phyloP scores from a whole-genome alignment of 2,113 vertebrate genomes.

The Bufo gargarizans region DNA sequence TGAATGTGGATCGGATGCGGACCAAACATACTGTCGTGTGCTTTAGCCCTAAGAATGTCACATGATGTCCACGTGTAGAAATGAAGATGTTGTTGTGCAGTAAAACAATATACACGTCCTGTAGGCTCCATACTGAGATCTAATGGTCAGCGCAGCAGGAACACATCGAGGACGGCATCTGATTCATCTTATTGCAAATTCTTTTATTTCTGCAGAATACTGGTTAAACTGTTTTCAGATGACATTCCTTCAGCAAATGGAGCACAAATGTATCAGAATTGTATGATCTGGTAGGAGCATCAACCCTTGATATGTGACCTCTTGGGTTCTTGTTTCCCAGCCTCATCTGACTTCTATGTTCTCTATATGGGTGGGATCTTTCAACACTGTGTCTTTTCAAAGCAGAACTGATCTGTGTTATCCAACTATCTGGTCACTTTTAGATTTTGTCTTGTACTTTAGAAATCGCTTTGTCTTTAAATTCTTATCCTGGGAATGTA shows the following conservation, averaged over 20 bases:
- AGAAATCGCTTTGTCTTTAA: too few relatives aligned
- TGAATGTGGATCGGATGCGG: too few relatives aligned
- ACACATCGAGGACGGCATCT: background rate
- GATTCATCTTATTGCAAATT: background rate
- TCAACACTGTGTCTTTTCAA: background rate
- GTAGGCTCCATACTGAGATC: background rate
- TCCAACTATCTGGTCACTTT: too few relatives aligned
- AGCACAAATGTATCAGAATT: background rate
- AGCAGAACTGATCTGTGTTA: too few relatives aligned
- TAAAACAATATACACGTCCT: too few relatives aligned
- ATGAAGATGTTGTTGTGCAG: too few relatives aligned
- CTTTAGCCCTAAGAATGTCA: too few relatives aligned
- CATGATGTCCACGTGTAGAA: too few relatives aligned
- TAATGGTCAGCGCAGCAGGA: background rate
- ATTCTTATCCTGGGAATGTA: too few relatives aligned
- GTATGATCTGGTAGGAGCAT: background rate
- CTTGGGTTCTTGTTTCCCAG: background rate
- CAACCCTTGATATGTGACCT: background rate
- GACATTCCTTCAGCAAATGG: background rate
- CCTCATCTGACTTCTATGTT: background rate
- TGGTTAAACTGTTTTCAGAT: conserved; percentile 1
- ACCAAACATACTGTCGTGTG: too few relatives aligned
- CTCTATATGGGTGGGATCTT: background rate
- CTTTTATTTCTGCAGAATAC: background rate
- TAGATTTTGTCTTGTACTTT: too few relatives aligned